Base-by-base conservation (phyloP, 2,113 vertebrate species). In the Stigmatopora nigra region DNA sequence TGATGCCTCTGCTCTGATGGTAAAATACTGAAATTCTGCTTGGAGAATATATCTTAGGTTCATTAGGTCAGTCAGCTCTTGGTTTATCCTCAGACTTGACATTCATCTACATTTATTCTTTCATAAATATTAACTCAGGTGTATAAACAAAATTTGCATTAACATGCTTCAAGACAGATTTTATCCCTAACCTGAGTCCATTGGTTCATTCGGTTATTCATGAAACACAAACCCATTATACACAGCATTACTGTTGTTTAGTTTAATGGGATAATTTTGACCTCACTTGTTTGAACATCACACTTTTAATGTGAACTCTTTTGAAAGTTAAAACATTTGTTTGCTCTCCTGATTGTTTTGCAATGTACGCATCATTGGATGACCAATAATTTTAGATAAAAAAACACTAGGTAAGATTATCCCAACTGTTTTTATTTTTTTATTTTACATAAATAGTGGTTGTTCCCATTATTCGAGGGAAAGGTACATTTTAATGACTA, bases 361-460 rank as follows among this genome's bases (percentile, higher is more conserved):
- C 73, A 82, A 66, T 77, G 64, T 76, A 78, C 68, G 60, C 55
- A 12, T 58, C 48, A 61, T 65, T 64, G 53, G 41, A 59, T 53
- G 22, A 46, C 7, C 58, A 76, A 78, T 74, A 38, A 47, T 80
- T 81, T 76, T 69, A 78, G 78, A 79, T 78, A 47, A 71, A 52
- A 38, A 12, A n/a, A n/a, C n/a, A 14, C 22, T 25, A 5, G 22
- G 35, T 69, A 35, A 63, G 20, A 38, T 31, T 67, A 35, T 67
- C 19, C 5, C 61, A n/a, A 75, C 25, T 31, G 25, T 31, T 31
- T 31, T 31, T 31, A 2, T 31, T 31, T 31, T 31, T 31, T 31
- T 31, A 2, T 31, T 31, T 31, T 31, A 31, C 25, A 31, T 31
- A 31, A 31, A 31, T 31, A 31, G 25, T 31, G 25, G 1, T 31